Base-by-base conservation (phyloP, 1,140 invertebrate species). In the Idris sp. region DNA sequence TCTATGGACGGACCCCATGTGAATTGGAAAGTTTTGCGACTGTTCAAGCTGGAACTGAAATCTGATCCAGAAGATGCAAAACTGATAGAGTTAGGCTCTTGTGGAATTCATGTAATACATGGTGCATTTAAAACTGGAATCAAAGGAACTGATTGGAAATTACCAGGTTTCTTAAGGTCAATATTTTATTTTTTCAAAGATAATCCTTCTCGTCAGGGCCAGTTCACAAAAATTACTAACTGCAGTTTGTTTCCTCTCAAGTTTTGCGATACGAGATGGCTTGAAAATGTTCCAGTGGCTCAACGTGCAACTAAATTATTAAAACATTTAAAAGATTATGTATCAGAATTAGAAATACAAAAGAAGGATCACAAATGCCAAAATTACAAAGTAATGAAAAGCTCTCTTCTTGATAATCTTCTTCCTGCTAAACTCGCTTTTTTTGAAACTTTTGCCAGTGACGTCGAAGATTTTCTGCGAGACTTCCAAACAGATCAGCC, bases 161-260 rank as follows among this genome's bases (percentile, higher is more conserved):
- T 76, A 15, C 26, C 59, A 1, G 4, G 18, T 0, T 53, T 69
- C 11, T 48, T 78, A 22, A 46, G 64, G 15, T 53, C 68, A 0
- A 40, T 74, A 22, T 74, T 44, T 38, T 46, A 78, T 59, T 33
- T 74, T 11, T 78, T 78, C 22, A 78, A 76, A 46, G 56, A 76
- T 41, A 25, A 26, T 26, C 68, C 73, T 22, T 58, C 62, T 14
- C 53, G 74, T 7, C 38, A 58, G 15, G 61, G 43, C 13, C 6
- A 14, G 38, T 56, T 46, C 41, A 41, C 16, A 25, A 4, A 0
- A 22, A 22, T 7, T 30, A 62, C 58, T 13, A 35, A 16, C 9
- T 62, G 44, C 25, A 62, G 19, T 18, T 1, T 15, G 5, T 62
- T 40, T 33, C 36, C 58, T n/a, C 40, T 49, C 3, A 49, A 62